Evolutionary conservation across 2,797 vertebrate genomes (phyloP), one percentile per base, ranked within the genome.

Genomic region (Acanthurus lineatus): DNA sequence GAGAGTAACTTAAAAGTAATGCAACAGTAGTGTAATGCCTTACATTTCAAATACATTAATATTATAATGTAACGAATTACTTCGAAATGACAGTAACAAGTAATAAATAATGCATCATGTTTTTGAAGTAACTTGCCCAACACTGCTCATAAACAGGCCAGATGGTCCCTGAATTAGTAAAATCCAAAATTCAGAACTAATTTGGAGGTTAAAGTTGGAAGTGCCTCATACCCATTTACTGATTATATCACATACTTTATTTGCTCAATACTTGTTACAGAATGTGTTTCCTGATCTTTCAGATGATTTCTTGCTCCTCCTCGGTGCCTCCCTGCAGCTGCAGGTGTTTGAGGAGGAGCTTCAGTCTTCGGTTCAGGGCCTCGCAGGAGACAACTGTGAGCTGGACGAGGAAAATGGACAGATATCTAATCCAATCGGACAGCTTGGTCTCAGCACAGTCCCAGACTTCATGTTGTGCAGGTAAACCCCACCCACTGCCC

Each of bases 381-480:
- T 96, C 62, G 97, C 97, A 0, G 97, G 97, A 25, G 96, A 98
- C 87, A 99, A 98, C 42, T 94, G 95, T 1, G 97, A 99, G 91
- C 97, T 97, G 64, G 96, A 96, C 42, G 95, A 95, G 94, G 96
- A 96, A 64, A 69, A 83, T 0, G 72, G 44, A 47, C 95, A 96
- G 40, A 95, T 96, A 0, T 95, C 95, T 2, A 96, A 96, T 25
- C 95, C 95, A 9, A 96, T 97, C 87, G 96, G 95, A 86, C 95
- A 96, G 40, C 96, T 97, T 54, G 66, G 4, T 20, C 73, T 84
- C 32, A 97, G 96, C 84, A 96, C 96, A 0, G 97, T 97, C 28
- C 97, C 97, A 2, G 97, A 98, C 74, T 98, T 98, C 86, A 97
- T 98, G 86, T 95, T 97, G 81, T 97, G 96, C 96, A 96, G 97